Conservation (phyloP, 2,888 invertebrate genomes). For the Coenonympha arcania region DNA sequence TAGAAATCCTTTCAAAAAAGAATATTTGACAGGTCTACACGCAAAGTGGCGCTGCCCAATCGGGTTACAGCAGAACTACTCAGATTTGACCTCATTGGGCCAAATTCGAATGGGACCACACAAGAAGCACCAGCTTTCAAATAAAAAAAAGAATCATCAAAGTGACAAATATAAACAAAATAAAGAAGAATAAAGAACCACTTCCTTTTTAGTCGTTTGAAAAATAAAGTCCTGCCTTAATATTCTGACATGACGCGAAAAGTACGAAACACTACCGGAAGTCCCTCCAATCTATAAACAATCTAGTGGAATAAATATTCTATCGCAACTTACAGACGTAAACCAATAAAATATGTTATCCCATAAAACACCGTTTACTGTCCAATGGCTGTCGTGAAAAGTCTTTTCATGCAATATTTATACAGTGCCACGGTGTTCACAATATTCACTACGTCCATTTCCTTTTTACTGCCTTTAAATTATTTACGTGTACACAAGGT, state of each 20-base stretch:
- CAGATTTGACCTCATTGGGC: too few species aligned
- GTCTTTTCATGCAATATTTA: conserved; percentile 69
- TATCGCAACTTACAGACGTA: conserved; percentile 47
- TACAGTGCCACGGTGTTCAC: conserved; percentile 33
- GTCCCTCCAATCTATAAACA: conserved; percentile 40
- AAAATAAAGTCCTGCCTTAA: too few species aligned
- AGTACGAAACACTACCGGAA: not conserved
- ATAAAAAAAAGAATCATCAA: too few species aligned
- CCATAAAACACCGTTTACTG: conserved; percentile 66
- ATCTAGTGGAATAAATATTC: conserved; percentile 40
- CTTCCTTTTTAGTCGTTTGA: too few species aligned
- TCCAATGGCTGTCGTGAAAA: conserved; percentile 57
- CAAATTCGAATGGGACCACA: too few species aligned
- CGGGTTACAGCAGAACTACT: too few species aligned
- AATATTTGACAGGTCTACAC: too few species aligned
- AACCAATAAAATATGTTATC: conserved; percentile 62
- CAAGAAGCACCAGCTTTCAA: too few species aligned
- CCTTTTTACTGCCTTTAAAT: conserved; percentile 36
- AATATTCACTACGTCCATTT: conserved; percentile 30
- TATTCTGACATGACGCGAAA: not conserved
- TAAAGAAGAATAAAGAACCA: too few species aligned
- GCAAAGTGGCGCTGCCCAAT: too few species aligned
- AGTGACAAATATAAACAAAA: too few species aligned
- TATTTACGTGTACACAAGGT: conserved; percentile 31
- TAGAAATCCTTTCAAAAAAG: too few species aligned